A percentile compares a stretch with the other conserved stretches of the same genome.
Conservation (phyloP, 1,140 invertebrate species). For the Bathynomus jamesi region DNA sequence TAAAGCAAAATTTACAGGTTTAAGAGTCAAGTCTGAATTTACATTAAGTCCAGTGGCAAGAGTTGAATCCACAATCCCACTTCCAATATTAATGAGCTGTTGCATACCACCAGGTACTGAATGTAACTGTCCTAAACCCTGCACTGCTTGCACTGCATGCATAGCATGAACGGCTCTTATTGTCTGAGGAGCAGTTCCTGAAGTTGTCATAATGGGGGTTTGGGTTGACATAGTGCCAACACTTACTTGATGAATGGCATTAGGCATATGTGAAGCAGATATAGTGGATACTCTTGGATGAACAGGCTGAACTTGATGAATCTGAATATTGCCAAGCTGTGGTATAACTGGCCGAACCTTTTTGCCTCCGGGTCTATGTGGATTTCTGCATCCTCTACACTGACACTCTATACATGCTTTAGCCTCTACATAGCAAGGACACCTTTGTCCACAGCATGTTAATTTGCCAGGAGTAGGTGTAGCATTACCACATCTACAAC, state of each 20-base stretch:
- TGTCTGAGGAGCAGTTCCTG: conserved; percentile 28
- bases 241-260: conserved; percentile 9
- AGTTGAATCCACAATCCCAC: conserved; percentile 20
- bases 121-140: conserved; percentile 26
- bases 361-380: conserved; percentile 66
- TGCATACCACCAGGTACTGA: conserved; percentile 25
- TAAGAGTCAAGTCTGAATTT: conserved; percentile 25
- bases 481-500: conserved; percentile 83
- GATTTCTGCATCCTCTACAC: conserved; percentile 84
- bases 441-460: conserved; percentile 84
- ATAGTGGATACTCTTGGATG: conserved; percentile 11
- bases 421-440: conserved; percentile 82
- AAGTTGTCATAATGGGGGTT: conserved; percentile 4
- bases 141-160: conserved; percentile 36
- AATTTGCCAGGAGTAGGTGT: conserved; percentile 76
- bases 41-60: conserved; percentile 17
- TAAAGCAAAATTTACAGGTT: conserved; percentile 29
- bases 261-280: conserved; percentile 3
- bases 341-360: conserved; percentile 53
- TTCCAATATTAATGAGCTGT: conserved; percentile 27
- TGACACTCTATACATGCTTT: conserved; percentile 78
- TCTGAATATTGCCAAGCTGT: conserved; percentile 33
- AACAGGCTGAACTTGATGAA: conserved; percentile 35
- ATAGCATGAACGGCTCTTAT: conserved; percentile 34
- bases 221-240: neutral